Evolutionary conservation across 2,797 vertebrate species (phyloP).

Genomic region (Glyptemys insculpta): DNA sequence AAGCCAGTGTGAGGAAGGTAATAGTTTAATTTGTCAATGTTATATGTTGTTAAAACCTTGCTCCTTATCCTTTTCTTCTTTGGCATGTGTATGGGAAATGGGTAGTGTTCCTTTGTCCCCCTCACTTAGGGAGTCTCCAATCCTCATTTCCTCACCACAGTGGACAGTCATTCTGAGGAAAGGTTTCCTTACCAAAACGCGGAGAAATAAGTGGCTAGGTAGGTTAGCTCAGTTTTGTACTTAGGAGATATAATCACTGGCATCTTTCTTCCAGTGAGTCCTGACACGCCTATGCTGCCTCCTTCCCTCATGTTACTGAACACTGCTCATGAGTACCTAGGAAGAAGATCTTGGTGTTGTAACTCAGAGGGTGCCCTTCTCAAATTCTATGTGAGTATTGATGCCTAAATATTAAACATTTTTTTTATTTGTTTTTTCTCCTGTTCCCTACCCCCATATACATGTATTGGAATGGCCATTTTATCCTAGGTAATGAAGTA

Average conservation of each 20-base stretch:
- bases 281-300: slow-evolving; percentile 91
- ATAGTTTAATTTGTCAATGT: slow-evolving; percentile 9
- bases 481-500: background rate
- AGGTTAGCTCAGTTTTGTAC: background rate
- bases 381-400: slow-evolving; percentile 93
- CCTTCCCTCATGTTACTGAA: slow-evolving; percentile 97
- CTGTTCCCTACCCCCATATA: background rate
- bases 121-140: background rate
- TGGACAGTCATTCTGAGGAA: background rate
- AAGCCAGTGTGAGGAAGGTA: slow-evolving; percentile 90
- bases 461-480: background rate
- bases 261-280: slow-evolving; percentile 82
- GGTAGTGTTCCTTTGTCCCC: background rate
- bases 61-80: background rate
- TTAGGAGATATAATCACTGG: background rate
- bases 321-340: slow-evolving; percentile 96
- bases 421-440: background rate
- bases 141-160: background rate
- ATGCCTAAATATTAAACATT: background rate
- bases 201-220: background rate
- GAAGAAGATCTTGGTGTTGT: slow-evolving; percentile 95
- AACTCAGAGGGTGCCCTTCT: slow-evolving; percentile 94
- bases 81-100: background rate
- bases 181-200: background rate
- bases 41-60: background rate